Conservation (phyloP, 37 sponge, comb jelly and placozoan genomes). For the Crambe crambe region DNA sequence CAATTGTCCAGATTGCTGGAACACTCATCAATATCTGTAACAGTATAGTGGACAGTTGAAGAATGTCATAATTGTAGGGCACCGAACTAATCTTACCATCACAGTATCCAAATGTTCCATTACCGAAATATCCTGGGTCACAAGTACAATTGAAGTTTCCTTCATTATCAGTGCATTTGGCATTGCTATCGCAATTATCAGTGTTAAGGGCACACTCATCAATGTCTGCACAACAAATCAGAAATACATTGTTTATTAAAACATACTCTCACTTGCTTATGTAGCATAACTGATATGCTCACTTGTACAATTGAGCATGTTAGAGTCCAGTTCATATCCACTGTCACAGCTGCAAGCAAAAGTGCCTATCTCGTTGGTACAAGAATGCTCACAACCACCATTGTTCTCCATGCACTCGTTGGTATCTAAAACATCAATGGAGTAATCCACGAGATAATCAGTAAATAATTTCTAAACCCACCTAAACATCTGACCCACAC, state of each 20-base stretch:
- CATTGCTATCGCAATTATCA: constrained; percentile 9
- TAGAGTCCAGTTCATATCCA: constrained; percentile 9
- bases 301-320: constrained; percentile 24
- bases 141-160: not conserved
- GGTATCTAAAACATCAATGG: constrained; percentile 19
- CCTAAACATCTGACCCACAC: constrained; percentile 18
- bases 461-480: not conserved
- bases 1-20: not conserved
- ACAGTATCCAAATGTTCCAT: constrained; percentile 2
- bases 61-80: not conserved
- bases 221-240: not conserved
- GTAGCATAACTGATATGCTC: not conserved
- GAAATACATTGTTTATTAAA: not conserved
- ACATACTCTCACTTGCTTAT: too few species aligned
- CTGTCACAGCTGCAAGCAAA: constrained; percentile 24
- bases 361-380: constrained; percentile 48
- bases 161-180: not conserved
- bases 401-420: constrained; percentile 37
- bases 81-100: not conserved
- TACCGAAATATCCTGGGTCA: not conserved
- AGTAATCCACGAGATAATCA: not conserved
- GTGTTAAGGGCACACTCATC: not conserved
- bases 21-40: constrained; percentile 7
- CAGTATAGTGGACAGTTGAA: not conserved
- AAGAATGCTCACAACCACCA: constrained; percentile 45